Evolutionary conservation across 2,113 vertebrate genomes (phyloP).

Genomic region (Pygoscelis antarcticus): DNA sequence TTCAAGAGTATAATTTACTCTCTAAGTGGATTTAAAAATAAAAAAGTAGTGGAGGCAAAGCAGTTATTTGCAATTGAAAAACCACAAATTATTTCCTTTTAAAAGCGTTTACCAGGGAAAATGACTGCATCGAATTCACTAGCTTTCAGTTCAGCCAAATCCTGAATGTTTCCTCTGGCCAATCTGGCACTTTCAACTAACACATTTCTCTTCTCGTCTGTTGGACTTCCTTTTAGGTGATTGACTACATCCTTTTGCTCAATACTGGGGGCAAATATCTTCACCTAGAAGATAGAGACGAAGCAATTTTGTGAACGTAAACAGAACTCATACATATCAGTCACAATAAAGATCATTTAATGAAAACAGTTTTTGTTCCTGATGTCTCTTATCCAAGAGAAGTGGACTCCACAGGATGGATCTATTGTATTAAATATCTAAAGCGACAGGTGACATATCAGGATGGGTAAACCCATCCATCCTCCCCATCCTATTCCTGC

Average conservation of each 20-base stretch:
- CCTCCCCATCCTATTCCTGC: background rate
- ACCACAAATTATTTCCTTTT: background rate
- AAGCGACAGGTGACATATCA: accelerated
- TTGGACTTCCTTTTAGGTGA: slow-evolving; percentile 79
- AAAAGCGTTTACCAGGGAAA: slow-evolving; percentile 74
- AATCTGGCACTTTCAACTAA: slow-evolving; percentile 82
- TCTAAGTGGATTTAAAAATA: background rate
- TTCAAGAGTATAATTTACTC: background rate
- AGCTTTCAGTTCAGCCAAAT: slow-evolving; percentile 77
- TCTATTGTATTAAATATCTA: background rate
- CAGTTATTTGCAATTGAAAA: background rate
- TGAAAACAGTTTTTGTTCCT: background rate
- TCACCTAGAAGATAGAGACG: slow-evolving; percentile 74
- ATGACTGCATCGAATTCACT: slow-evolving; percentile 79
- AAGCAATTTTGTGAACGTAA: background rate
- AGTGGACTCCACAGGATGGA: background rate
- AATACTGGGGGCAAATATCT: slow-evolving; percentile 84
- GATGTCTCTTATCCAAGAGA: background rate
- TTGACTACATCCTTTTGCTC: slow-evolving; percentile 86
- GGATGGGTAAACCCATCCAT: background rate
- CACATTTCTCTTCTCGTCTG: slow-evolving; percentile 81
- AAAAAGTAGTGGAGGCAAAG: background rate
- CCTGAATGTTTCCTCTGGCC: slow-evolving; percentile 79
- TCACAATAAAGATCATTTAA: background rate
- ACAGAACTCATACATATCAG: background rate